These are phyloP conservation scores for Leucozona laternaria DNA, from an alignment of 2,888 invertebrate genomes.

Conservation along the genomic window DNA sequence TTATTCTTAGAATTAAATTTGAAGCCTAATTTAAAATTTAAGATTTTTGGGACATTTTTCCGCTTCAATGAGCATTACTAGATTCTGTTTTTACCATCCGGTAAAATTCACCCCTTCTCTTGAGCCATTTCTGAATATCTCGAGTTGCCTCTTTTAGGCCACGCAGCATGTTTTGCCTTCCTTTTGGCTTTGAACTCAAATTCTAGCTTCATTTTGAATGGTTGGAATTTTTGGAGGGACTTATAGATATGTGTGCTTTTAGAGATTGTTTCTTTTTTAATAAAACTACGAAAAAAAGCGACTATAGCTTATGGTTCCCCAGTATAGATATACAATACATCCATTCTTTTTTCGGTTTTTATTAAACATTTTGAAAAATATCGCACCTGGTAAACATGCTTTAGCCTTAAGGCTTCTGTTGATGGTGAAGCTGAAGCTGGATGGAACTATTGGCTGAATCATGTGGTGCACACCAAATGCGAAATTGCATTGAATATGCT, in stretches of 20 bases:
- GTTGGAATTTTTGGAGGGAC: conserved; percentile 3
- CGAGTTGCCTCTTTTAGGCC: background rate
- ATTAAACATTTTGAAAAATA: conserved; percentile 56
- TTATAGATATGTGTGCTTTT: background rate
- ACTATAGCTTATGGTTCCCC: background rate
- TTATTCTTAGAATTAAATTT: no score
- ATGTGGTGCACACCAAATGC: conserved; percentile 46
- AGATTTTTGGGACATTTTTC: no score
- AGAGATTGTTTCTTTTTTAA: conserved; percentile 5
- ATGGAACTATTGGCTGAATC: conserved; percentile 29
- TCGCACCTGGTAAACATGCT: conserved; percentile 72
- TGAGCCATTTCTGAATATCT: background rate
- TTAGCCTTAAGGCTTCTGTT: conserved; percentile 38
- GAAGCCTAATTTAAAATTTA: no score
- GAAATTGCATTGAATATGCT: conserved; percentile 42
- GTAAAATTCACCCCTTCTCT: conserved; percentile 9
- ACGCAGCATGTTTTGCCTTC: background rate
- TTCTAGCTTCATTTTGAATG: conserved; percentile 1
- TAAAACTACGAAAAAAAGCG: background rate
- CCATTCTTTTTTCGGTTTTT: conserved; percentile 24
- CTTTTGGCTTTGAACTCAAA: conserved; percentile 13
- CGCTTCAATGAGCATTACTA: no score
- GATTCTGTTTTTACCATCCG: background rate
- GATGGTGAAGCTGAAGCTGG: background rate
- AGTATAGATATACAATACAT: background rate